Conservation (phyloP, 2,888 invertebrate species). For the Shargacucullia verbasci region DNA sequence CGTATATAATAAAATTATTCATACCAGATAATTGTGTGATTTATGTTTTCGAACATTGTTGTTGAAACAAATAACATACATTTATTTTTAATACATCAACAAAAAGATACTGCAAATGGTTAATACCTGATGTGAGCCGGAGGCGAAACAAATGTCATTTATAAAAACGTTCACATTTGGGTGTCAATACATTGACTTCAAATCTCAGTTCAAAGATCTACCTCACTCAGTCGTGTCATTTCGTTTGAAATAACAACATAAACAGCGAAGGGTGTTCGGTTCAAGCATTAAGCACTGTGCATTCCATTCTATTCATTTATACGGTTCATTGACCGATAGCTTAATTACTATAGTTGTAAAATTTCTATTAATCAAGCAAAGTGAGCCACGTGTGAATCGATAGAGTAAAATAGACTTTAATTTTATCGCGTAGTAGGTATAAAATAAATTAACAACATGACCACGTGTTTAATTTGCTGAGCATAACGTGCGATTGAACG, state of each 20-base stretch:
- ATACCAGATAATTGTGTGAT: slow-evolving; percentile 1
- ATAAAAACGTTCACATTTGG: slow-evolving; percentile 3
- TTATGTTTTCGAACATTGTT: slow-evolving; percentile 5
- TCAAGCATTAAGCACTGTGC: slow-evolving; percentile 31
- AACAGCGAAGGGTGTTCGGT: slow-evolving; percentile 35
- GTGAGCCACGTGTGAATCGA: slow-evolving; percentile 25
- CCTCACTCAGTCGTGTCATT: slow-evolving; percentile 8
- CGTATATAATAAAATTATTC: slow-evolving; percentile 9
- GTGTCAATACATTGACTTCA: slow-evolving; percentile 16
- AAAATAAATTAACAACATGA: slow-evolving; percentile 46
- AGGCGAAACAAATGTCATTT: not conserved
- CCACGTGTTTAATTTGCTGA: slow-evolving; percentile 64
- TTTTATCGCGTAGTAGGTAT: slow-evolving; percentile 19
- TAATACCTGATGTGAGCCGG: not conserved
- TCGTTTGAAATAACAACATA: slow-evolving; percentile 33
- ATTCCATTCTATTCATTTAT: slow-evolving; percentile 46
- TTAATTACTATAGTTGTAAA: slow-evolving; percentile 68
- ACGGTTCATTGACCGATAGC: slow-evolving; percentile 66
- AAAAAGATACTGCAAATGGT: not conserved
- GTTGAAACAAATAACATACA: slow-evolving; percentile 3
- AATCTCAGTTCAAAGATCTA: slow-evolving; percentile 18
- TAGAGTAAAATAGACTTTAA: slow-evolving; percentile 54
- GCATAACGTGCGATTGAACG: slow-evolving; percentile 71
- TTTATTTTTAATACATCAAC: not conserved
- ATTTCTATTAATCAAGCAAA: slow-evolving; percentile 58